phyloP scores from a whole-genome alignment of 2,888 invertebrate genomes.

The Cylindroiulus punctatus region DNA sequence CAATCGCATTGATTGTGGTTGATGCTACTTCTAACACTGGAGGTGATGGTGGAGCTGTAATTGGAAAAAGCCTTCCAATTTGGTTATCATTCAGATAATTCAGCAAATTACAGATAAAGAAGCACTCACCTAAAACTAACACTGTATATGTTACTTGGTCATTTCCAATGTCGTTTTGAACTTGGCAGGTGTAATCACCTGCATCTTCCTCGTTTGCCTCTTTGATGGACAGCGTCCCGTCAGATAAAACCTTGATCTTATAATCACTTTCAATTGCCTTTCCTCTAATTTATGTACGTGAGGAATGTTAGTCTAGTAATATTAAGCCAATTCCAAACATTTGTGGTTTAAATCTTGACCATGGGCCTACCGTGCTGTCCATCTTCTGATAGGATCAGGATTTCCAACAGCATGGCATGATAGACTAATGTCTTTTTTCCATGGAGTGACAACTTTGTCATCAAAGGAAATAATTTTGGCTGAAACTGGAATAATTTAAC shows the following conservation, averaged over 20 bases:
- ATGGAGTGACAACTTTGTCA: slow-evolving; percentile 75
- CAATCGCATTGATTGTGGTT: slow-evolving; percentile 5
- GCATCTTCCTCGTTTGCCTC: slow-evolving; percentile 90
- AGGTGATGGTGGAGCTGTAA: slow-evolving; percentile 48
- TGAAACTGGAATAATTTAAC: slow-evolving; percentile 78
- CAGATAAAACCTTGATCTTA: slow-evolving; percentile 64
- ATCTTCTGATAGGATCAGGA: slow-evolving; percentile 88
- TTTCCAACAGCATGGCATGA: slow-evolving; percentile 93
- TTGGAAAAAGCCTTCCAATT: neutral
- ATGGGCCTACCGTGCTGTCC: too few species aligned
- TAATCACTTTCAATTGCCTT: neutral
- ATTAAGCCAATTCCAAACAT: too few species aligned
- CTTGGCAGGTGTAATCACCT: slow-evolving; percentile 92
- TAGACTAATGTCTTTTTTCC: slow-evolving; percentile 86
- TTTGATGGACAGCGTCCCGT: slow-evolving; percentile 90
- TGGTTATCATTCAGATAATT: neutral
- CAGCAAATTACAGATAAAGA: too few species aligned
- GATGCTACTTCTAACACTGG: slow-evolving; percentile 45
- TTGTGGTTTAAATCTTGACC: neutral
- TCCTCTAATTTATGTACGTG: neutral
- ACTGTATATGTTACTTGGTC: slow-evolving; percentile 91
- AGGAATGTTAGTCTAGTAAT: too few species aligned
- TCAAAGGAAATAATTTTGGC: slow-evolving; percentile 96
- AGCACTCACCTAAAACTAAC: slow-evolving; percentile 77
- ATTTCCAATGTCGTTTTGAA: slow-evolving; percentile 91